Evolutionary conservation across 53 echinoderm and acorn worm genomes (phyloP), one percentile per base, ranked within the genome.

Genomic region (Pentamera pediparva): DNA sequence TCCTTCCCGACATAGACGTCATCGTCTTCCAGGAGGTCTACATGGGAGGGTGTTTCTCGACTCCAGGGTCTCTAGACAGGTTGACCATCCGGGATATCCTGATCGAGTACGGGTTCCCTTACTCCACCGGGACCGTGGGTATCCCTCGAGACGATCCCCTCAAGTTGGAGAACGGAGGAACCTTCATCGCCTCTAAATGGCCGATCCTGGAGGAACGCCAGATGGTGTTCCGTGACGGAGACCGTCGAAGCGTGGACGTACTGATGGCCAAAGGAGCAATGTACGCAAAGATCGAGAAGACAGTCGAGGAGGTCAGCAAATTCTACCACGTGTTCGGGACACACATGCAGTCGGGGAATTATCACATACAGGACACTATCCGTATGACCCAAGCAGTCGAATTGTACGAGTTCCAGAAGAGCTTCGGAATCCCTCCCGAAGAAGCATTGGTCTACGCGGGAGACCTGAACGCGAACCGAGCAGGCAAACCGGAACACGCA

Each of bases 141-240:
- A 79, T 84, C 8, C 76, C 71, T 1, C 77, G 67, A 1, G 34
- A 45, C 48, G 26, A 65, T 32, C 83, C 83, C 7, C 11, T 35
- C 22, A 83, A 83, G 51, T 27, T 80, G 4, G 94, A 93, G 55
- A 93, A 93, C 61, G 90, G 94, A 17, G 94, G 84, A 1, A 75
- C 81, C 4, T 89, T 93, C 50, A 85, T 93, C 39, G 89, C 94
- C 6, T 93, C 94, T 1, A 84, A 89, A 13, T 93, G 94, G 89
- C 94, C 94, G 19, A 93, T 93, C 17, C 37, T 90, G 4, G 53
- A 78, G 33, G 83, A 90, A 30, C 70, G 63, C 21, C 84, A 71
- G 51, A 67, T 80, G 17, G 76, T 63, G 32, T 86, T 82, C 20
- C 48, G 38, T 26, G 84, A 84, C 34, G 90, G 58, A n/a, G 76